Conservation (phyloP, 2,888 invertebrate genomes). For the Galerucella calmariensis region DNA sequence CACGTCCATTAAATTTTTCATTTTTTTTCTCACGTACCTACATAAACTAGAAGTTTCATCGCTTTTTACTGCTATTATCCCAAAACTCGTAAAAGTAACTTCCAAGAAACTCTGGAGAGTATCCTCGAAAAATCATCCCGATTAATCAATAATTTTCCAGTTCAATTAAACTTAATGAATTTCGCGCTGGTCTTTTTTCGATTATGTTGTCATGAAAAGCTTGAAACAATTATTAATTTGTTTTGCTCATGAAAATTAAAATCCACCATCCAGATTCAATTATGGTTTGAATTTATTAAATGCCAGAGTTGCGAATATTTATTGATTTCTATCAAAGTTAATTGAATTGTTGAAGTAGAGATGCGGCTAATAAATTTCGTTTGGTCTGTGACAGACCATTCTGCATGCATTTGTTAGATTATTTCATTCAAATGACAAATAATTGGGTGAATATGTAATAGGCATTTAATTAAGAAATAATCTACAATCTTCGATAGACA, state of each 20-base stretch:
- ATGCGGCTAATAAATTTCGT: conserved; percentile 32
- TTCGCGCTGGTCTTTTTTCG: conserved; percentile 30
- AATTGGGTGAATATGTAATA: no score
- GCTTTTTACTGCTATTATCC: background rate
- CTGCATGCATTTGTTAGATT: background rate
- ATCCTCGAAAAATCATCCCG: background rate
- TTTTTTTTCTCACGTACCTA: background rate
- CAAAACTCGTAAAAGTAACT: background rate
- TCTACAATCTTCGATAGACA: no score
- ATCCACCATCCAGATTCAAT: conserved; percentile 37
- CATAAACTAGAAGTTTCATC: background rate
- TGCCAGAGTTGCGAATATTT: conserved; percentile 32
- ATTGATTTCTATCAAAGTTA: conserved; percentile 39
- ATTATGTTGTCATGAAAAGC: conserved; percentile 35
- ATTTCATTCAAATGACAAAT: background rate
- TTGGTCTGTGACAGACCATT: conserved; percentile 15
- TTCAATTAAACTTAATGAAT: conserved; percentile 35
- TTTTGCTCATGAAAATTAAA: conserved; percentile 38
- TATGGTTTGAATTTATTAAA: conserved; percentile 38
- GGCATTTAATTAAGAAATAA: no score
- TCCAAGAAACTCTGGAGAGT: background rate
- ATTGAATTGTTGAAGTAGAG: conserved; percentile 40
- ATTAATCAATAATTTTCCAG: conserved; percentile 20
- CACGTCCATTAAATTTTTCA: background rate
- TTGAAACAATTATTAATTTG: conserved; percentile 38